Conservation (phyloP, 1,140 invertebrate genomes). For the Epicauta chinensis region DNA sequence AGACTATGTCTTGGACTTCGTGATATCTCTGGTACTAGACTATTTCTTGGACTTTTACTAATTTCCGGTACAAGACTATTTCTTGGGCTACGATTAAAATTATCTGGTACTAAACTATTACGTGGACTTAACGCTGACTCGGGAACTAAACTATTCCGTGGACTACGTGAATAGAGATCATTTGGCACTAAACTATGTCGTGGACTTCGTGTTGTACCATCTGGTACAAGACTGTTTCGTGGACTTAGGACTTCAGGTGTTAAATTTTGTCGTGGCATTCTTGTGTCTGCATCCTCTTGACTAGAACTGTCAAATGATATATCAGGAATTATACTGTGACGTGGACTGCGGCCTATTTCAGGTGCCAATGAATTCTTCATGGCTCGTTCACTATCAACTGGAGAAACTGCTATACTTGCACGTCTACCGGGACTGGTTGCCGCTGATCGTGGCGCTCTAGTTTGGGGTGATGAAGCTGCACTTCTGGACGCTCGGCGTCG, state of each 20-base stretch:
- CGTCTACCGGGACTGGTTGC: constrained; percentile 43
- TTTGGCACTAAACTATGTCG: constrained; percentile 45
- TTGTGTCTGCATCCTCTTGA: constrained; percentile 33
- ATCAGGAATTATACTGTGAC: constrained; percentile 57
- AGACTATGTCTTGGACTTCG: constrained; percentile 54
- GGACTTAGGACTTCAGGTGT: constrained; percentile 51
- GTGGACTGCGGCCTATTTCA: constrained; percentile 54
- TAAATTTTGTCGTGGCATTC: constrained; percentile 48
- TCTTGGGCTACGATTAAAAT: constrained; percentile 55
- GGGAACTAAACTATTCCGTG: constrained; percentile 41
- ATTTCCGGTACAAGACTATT: constrained; percentile 46
- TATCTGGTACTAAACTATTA: constrained; percentile 53
- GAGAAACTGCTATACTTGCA: constrained; percentile 47
- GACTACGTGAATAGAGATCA: constrained; percentile 41
- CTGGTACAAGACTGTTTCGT: constrained; percentile 55
- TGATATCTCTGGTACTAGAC: constrained; percentile 52
- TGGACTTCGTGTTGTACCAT: constrained; percentile 47
- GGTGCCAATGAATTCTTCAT: constrained; percentile 43
- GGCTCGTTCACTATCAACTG: constrained; percentile 40
- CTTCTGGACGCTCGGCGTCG: constrained; percentile 56
- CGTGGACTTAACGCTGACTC: constrained; percentile 46
- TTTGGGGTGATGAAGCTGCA: constrained; percentile 57
- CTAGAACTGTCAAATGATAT: constrained; percentile 42
- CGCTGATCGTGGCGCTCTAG: constrained; percentile 42
- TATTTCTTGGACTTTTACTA: constrained; percentile 50